Conservation (phyloP, 2,888 invertebrate species). For the Noctua fimbriata region DNA sequence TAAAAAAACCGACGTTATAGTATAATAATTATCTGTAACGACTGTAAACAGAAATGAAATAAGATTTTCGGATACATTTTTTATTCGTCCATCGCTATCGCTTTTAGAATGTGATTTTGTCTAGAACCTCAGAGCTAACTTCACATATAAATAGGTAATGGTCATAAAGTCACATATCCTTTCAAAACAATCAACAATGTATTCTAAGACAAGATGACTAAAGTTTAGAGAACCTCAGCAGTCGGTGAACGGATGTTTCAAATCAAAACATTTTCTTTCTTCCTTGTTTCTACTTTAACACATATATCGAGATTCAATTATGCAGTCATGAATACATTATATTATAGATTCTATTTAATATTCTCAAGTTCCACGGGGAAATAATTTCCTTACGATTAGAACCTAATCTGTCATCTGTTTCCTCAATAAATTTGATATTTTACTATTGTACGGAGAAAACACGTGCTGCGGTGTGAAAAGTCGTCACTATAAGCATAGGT, state of each 20-base stretch:
- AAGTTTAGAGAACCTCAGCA: not conserved
- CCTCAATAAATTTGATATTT: constrained; percentile 52
- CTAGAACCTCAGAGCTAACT: not conserved
- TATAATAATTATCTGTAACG: too few relatives aligned
- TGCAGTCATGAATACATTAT: constrained; percentile 40
- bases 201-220: not conserved
- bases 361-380: constrained; percentile 58
- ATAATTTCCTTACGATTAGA: constrained; percentile 53
- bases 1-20: too few relatives aligned
- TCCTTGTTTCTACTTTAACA: constrained; percentile 41
- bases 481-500: not conserved
- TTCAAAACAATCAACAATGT: not conserved
- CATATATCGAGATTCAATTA: constrained; percentile 15
- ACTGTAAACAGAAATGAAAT: too few relatives aligned
- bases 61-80: too few relatives aligned
- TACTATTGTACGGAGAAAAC: constrained; percentile 15
- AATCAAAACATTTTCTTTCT: constrained; percentile 30
- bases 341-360: constrained; percentile 49
- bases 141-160: not conserved
- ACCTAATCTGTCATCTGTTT: constrained; percentile 52
- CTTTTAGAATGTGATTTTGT: not conserved
- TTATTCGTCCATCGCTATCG: not conserved
- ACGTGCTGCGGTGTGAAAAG: constrained; percentile 10
- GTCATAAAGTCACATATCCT: not conserved
- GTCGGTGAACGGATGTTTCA: constrained; percentile 12